Percentiles rank a stretch among this genome's conserved stretches.
Conservation (phyloP, 2,113 vertebrate genomes). For the Panthera tigris region DNA sequence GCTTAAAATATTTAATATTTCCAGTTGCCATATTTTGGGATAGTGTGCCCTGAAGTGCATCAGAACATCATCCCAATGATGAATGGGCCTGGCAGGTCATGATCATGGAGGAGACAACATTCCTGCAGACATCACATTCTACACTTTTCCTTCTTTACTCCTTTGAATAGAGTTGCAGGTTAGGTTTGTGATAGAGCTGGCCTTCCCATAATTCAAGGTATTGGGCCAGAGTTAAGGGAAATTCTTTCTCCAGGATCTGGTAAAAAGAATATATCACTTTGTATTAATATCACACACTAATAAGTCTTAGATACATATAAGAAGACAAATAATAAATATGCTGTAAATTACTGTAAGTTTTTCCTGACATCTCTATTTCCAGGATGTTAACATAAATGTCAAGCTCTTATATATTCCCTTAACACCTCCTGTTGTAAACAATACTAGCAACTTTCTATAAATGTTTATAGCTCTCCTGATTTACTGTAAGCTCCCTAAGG, state of each 20-base stretch:
- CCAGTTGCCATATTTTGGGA: neutral
- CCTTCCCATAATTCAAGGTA: neutral
- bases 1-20: neutral
- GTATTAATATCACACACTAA: neutral
- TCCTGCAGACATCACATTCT: neutral
- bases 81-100: neutral
- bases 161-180: neutral
- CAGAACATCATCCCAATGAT: neutral
- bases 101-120: neutral
- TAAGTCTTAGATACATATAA: neutral
- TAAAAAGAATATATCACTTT: neutral
- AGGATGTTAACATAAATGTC: conserved; percentile 20
- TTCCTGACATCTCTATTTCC: neutral
- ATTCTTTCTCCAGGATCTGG: neutral
- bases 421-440: neutral
- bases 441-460: conserved; percentile 17
- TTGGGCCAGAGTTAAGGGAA: neutral
- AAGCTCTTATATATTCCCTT: conserved; percentile 15
- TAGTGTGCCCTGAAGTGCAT: neutral
- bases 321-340: neutral
- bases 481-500: neutral
- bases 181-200: neutral
- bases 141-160: neutral
- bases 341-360: conserved; percentile 3
- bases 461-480: neutral